Evolutionary conservation across 2,888 invertebrate species (phyloP).

Genomic region (Drosophila diplacantha): DNA sequence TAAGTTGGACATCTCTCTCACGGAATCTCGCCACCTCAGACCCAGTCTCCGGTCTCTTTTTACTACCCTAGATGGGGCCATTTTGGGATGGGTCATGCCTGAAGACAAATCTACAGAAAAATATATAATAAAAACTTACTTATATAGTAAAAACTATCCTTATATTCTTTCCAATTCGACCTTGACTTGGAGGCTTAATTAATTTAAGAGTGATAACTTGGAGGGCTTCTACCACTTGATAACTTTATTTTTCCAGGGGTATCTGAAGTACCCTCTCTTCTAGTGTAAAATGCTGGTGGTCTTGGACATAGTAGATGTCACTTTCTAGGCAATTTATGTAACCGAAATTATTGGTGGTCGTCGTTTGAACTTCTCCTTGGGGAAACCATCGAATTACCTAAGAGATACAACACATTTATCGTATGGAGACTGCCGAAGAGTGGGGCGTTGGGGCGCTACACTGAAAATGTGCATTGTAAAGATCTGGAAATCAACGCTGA

Average conservation of each 20-base stretch:
- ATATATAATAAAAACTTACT: not conserved
- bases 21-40: conserved; percentile 1
- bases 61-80: conserved; percentile 11
- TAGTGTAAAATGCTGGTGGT: not conserved
- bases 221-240: not conserved
- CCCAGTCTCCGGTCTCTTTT: conserved; percentile 8
- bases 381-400: conserved; percentile 13
- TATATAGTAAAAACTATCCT: not conserved
- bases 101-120: not conserved
- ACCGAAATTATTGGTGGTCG: conserved; percentile 8
- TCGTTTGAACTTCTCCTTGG: not conserved
- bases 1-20: conserved; percentile 47
- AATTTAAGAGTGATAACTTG: not conserved
- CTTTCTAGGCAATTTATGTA: conserved; percentile 51
- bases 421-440: not conserved
- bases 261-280: not conserved
- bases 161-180: not conserved
- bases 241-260: conserved; percentile 2
- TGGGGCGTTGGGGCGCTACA: not conserved
- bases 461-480: conserved; percentile 61
- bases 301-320: conserved; percentile 15
- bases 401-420: conserved; percentile 13
- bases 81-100: not conserved
- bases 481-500: conserved; percentile 66
- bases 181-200: not conserved